phyloP scores from a whole-genome alignment of 2,113 vertebrate genomes.

The Oenanthe melanoleuca region DNA sequence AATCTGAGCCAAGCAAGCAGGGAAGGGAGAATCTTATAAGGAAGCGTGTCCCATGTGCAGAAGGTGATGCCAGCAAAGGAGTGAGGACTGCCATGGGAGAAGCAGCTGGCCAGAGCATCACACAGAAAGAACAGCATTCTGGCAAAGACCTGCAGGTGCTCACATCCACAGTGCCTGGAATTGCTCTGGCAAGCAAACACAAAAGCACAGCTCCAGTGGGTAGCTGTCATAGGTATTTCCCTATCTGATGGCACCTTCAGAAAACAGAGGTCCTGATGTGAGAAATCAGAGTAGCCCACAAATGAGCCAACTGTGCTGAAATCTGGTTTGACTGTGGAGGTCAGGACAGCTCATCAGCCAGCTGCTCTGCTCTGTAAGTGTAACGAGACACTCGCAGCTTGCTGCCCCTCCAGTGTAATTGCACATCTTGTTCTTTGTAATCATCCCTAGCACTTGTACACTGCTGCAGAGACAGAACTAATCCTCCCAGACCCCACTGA shows the following conservation, averaged over 20 bases:
- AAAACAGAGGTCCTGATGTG: not conserved
- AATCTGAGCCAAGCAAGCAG: not conserved
- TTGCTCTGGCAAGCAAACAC: not conserved
- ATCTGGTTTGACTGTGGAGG: constrained; percentile 41
- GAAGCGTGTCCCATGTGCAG: not conserved
- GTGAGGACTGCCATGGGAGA: not conserved
- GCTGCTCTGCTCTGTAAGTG: constrained; percentile 29
- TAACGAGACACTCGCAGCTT: constrained; percentile 36
- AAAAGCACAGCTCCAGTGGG: not conserved
- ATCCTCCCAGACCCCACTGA: constrained; percentile 40
- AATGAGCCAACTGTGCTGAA: constrained; percentile 59
- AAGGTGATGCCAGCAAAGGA: not conserved
- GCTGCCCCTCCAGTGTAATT: constrained; percentile 35
- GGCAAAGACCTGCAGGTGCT: not conserved
- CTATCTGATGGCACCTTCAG: not conserved
- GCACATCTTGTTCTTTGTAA: constrained; percentile 49
- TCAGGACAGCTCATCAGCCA: constrained; percentile 57
- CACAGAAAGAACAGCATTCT: not conserved
- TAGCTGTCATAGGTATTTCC: not conserved
- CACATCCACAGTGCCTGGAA: not conserved
- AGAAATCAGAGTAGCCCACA: constrained; percentile 20
- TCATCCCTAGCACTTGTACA: not conserved
- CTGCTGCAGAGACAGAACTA: not conserved
- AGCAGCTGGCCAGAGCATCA: not conserved
- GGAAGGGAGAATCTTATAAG: not conserved